Percentiles rank a stretch among this genome's conserved stretches.
Evolutionary conservation across 2,113 vertebrate species (phyloP).

Genomic region (Trachemys scripta): DNA sequence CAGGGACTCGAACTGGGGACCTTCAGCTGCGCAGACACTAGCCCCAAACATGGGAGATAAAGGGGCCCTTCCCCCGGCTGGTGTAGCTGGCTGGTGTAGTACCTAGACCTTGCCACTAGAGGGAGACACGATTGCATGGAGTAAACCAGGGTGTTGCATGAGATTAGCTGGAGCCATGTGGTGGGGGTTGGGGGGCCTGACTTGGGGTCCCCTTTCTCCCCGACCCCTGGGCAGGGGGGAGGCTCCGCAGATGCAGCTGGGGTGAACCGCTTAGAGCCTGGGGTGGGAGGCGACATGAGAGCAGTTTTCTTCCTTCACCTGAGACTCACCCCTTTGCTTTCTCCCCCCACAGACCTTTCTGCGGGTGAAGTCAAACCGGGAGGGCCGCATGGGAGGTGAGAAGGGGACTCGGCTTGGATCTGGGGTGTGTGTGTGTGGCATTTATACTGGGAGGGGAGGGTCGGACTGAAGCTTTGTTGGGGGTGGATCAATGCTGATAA

Average conservation of each 20-base stretch:
- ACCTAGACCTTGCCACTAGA: not conserved
- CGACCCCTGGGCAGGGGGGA: not conserved
- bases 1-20: not conserved
- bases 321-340: not conserved
- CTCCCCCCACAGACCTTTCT: conserved; percentile 1
- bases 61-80: not conserved
- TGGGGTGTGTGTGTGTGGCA: not conserved
- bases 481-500: not conserved
- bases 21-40: not conserved
- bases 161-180: not conserved
- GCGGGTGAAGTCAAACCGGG: conserved; percentile 40
- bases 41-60: not conserved
- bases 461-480: not conserved
- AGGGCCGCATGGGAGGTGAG: conserved; percentile 46
- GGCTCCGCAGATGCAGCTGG: not conserved
- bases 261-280: not conserved
- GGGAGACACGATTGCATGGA: not conserved
- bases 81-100: not conserved
- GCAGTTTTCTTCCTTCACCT: not conserved
- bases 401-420: not conserved
- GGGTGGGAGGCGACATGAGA: not conserved
- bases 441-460: too few species aligned
- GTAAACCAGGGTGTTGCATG: not conserved
- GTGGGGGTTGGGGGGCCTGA: not conserved
- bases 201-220: not conserved